phyloP scores from a whole-genome alignment of 2,888 invertebrate genomes.

The Tinea semifulvella region DNA sequence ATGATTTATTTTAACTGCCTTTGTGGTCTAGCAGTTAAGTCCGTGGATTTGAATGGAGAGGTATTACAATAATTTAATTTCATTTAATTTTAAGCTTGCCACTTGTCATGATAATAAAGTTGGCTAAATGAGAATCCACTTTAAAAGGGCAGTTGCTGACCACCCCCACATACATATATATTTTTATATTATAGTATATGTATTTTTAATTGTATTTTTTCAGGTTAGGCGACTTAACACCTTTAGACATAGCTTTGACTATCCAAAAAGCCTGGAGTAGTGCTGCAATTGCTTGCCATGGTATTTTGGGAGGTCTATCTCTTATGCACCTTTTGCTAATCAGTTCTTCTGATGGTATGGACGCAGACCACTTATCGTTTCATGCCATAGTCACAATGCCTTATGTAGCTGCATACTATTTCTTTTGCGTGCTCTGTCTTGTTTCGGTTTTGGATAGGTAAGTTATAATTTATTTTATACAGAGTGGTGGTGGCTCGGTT shows the following conservation, averaged over 20 bases:
- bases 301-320: conserved; percentile 66
- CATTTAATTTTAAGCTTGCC: too few relatives aligned
- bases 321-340: conserved; percentile 68
- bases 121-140: too few relatives aligned
- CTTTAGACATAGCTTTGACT: conserved; percentile 61
- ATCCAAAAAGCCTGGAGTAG: conserved; percentile 60
- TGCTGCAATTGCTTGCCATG: conserved; percentile 65
- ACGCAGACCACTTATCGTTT: conserved; percentile 54
- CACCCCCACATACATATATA: too few relatives aligned
- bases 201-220: too few relatives aligned
- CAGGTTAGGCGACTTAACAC: conserved; percentile 54
- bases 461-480: conserved; percentile 23
- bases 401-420: conserved; percentile 63
- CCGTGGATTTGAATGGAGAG: too few relatives aligned
- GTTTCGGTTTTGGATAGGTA: conserved; percentile 70
- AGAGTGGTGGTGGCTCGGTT: too few relatives aligned
- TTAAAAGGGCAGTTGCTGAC: too few relatives aligned
- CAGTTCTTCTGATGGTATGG: conserved; percentile 57
- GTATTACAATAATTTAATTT: too few relatives aligned
- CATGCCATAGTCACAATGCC: conserved; percentile 60
- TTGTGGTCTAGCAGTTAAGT: too few relatives aligned
- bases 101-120: too few relatives aligned
- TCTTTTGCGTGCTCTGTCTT: conserved; percentile 65
- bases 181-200: too few relatives aligned
- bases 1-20: too few relatives aligned